phyloP scores from a whole-genome alignment of 2,113 vertebrate species.

The Nibea albiflora region DNA sequence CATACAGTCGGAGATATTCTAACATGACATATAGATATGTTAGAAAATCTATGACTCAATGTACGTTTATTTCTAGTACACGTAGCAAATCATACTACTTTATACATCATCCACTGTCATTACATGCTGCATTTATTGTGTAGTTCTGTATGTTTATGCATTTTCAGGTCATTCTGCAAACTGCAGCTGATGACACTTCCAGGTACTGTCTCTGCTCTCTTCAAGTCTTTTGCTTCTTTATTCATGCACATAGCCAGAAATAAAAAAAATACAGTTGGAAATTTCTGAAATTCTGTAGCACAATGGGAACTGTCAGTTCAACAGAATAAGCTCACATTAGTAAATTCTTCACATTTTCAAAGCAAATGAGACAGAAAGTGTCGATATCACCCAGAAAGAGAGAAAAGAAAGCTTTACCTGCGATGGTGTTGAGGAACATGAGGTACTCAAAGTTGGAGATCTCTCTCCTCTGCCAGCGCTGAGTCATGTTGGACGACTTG shows the following conservation, averaged over 20 bases:
- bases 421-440: constrained; percentile 99
- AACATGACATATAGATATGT: neutral
- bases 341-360: neutral
- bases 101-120: neutral
- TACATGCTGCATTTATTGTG: neutral
- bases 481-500: constrained; percentile 99
- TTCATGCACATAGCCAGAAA: neutral
- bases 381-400: neutral
- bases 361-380: neutral
- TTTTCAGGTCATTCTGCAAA: constrained; percentile 7
- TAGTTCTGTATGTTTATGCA: neutral
- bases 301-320: neutral
- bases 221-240: constrained; percentile 1
- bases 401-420: constrained; percentile 86
- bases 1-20: too few species aligned
- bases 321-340: neutral
- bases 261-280: neutral
- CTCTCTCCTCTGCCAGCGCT: constrained; percentile 98
- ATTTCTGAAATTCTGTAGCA: constrained; percentile 2
- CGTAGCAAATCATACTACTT: too few species aligned
- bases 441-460: constrained; percentile 99
- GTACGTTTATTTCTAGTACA: neutral
- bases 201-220: constrained; percentile 15
- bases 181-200: constrained; percentile 2
- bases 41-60: neutral